phyloP scores from a whole-genome alignment of 2,888 invertebrate genomes.

The Caprella mutica region DNA sequence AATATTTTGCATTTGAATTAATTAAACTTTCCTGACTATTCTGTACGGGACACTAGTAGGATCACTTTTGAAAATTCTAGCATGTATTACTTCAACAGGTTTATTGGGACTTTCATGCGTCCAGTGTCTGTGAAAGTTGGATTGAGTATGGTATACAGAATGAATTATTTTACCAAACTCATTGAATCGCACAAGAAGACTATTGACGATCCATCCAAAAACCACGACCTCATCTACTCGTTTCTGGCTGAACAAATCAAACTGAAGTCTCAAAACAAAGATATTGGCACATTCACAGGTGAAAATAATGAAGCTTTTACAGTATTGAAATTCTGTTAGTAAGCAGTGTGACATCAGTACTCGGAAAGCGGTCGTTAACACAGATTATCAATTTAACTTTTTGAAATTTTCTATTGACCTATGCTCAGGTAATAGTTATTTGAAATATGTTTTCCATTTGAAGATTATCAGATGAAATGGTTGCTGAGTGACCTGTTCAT shows the following conservation, averaged over 20 bases:
- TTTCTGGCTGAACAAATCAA: constrained; percentile 19
- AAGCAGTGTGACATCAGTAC: too few species aligned
- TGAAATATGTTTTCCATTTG: not conserved
- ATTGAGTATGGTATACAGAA: constrained; percentile 16
- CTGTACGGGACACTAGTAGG: not conserved
- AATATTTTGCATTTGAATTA: too few species aligned
- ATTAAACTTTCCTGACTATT: too few species aligned
- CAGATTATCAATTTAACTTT: too few species aligned
- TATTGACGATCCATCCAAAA: constrained; percentile 20
- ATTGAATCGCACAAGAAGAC: constrained; percentile 19
- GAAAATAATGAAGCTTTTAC: too few species aligned
- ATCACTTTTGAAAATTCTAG: not conserved
- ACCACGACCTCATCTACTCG: constrained; percentile 20
- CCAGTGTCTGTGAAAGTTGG: constrained; percentile 24
- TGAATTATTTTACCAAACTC: constrained; percentile 19
- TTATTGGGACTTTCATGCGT: constrained; percentile 25
- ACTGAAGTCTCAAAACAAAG: constrained; percentile 17
- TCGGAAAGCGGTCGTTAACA: too few species aligned
- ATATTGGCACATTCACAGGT: constrained; percentile 22
- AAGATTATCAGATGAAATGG: constrained; percentile 30
- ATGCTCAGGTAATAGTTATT: not conserved
- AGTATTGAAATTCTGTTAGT: too few species aligned
- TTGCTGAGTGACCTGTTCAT: constrained; percentile 29
- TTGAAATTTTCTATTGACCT: too few species aligned
- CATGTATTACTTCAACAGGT: constrained; percentile 7